Base-by-base conservation (phyloP, 1,140 invertebrate genomes). In the Homarus americanus region DNA sequence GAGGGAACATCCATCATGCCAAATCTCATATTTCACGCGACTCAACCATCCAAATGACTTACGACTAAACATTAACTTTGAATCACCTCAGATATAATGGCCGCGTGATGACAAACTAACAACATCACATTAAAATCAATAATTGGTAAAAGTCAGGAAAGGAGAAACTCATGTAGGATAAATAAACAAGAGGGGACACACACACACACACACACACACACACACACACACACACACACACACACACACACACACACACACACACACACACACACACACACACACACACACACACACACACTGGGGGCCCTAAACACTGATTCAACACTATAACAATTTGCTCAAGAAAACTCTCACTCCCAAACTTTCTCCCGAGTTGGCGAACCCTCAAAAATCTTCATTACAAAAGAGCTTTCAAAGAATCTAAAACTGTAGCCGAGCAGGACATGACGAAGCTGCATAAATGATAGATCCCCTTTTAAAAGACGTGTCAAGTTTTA, bases 401-500 rank as follows among this genome's bases (percentile, higher is more conserved):
- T 87, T 87, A 87, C 87, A 44, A 82, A 90, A 76, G 87, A 83
- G 80, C 87, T 75, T 90, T 75, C 87, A 82, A 82, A 90, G 87
- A 82, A 82, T 87, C 73, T 78, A 63, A 58, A 87, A 87, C 44
- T 87, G 63, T 76, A 66, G 28, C 73, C 28, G 40, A 28, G 34
- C 58, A 53, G 69, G 63, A 49, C 63, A 76, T 72, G 53, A 83
- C 72, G 80, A 66, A 69, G 79, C 79, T 69, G 88, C 80, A 83
- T 90, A 90, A 90, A 83, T 90, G 88, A 90, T 90, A 63, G 88
- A 90, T 78, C 66, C 73, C 80, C 83, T 86, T 90, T 44, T 78
- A 90, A 90, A 90, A 90, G 88, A 75, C 63, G 80, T 82, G 88
- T 90, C 80, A 90, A 90, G 88, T 90, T 90, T 90, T 90, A 90